Conservation (phyloP, 2,113 vertebrate species). For the Numida meleagris region DNA sequence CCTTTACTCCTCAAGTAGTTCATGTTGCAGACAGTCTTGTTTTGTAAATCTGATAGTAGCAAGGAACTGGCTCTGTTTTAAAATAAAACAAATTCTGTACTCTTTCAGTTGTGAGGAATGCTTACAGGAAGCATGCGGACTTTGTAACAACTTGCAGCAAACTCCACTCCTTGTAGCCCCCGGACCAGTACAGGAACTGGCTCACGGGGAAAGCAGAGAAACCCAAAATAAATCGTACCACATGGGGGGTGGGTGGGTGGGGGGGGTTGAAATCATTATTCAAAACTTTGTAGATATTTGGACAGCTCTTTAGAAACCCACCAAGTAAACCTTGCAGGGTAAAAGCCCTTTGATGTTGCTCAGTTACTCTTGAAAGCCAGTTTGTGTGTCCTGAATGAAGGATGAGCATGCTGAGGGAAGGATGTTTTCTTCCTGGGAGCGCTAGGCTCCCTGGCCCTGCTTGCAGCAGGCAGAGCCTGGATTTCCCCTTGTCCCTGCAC, state of each 20-base stretch:
- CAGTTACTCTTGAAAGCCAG: neutral
- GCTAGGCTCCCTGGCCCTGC: neutral
- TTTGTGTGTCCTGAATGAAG: neutral
- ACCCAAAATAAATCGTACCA: neutral
- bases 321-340: neutral
- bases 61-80: neutral
- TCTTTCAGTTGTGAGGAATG: neutral
- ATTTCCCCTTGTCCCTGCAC: neutral
- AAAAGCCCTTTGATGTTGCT: neutral
- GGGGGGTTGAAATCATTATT: too few relatives aligned
- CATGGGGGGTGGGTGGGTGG: too few relatives aligned
- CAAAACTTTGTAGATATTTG: neutral
- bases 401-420: neutral
- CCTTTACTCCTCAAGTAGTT: neutral
- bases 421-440: neutral
- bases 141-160: neutral
- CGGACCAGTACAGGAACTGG: neutral
- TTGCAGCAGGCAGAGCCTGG: neutral
- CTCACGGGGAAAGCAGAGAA: neutral
- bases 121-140: neutral
- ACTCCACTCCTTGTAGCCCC: neutral
- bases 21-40: neutral
- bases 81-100: neutral
- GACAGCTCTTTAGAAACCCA: neutral
- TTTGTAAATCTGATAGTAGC: constrained; percentile 1